Percentiles rank a stretch among this genome's conserved stretches.
phyloP scores from a whole-genome alignment of 92 coral and sea anemone genomes.

The Porites evermanni region DNA sequence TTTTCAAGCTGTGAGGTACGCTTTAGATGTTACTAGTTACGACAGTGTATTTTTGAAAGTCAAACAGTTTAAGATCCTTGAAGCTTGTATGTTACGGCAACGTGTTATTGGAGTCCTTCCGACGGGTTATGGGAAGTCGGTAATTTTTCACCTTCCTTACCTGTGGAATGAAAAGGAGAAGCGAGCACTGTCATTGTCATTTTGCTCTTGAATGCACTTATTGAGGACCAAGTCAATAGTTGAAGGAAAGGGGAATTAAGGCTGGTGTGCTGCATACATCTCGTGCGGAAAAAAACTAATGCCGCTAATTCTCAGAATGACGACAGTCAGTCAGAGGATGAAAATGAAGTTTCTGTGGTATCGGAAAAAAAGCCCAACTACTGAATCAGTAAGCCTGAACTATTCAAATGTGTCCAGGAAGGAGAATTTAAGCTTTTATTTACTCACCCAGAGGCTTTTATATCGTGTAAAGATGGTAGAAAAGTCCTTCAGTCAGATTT shows the following conservation, averaged over 20 bases:
- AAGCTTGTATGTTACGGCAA: slow-evolving; percentile 29
- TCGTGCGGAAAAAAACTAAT: not conserved
- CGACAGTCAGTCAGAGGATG: slow-evolving; percentile 1
- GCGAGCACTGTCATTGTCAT: slow-evolving; percentile 44
- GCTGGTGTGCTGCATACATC: slow-evolving; percentile 38
- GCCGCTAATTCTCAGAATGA: not conserved
- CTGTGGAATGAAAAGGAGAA: not conserved
- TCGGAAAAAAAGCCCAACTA: no score
- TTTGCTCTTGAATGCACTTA: slow-evolving; percentile 55
- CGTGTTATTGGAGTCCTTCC: slow-evolving; percentile 58
- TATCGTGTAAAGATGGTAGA: slow-evolving; percentile 14
- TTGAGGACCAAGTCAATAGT: slow-evolving; percentile 51
- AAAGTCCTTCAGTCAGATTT: slow-evolving; percentile 4
- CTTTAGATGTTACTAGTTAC: not conserved
- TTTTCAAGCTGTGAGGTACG: not conserved
- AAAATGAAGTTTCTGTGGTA: no score
- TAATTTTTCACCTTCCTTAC: slow-evolving; percentile 59
- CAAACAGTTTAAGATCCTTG: slow-evolving; percentile 49
- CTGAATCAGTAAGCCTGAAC: not conserved
- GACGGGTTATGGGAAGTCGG: slow-evolving; percentile 61
- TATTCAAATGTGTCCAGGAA: not conserved
- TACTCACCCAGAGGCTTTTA: slow-evolving; percentile 22
- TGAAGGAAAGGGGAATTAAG: slow-evolving; percentile 41
- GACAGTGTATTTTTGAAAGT: slow-evolving; percentile 52
- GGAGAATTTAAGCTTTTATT: slow-evolving; percentile 1